Conservation (phyloP, 2,888 invertebrate genomes). For the Scelioninae gen. 1 region DNA sequence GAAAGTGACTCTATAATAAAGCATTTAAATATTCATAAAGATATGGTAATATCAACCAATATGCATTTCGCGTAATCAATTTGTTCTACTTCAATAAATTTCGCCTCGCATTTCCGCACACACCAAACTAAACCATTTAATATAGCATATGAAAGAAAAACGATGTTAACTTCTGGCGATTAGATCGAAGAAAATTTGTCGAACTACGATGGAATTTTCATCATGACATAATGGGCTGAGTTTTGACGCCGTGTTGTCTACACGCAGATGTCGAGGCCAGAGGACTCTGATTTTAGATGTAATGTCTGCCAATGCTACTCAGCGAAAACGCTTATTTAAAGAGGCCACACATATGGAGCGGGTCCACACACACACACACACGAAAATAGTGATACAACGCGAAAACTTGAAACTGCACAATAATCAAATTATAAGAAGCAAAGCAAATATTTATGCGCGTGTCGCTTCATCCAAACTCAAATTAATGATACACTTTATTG, state of each 20-base stretch:
- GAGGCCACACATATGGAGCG: slow-evolving; percentile 55
- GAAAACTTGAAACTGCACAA: slow-evolving; percentile 40
- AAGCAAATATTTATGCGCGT: slow-evolving; percentile 35
- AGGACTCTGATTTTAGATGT: slow-evolving; percentile 77
- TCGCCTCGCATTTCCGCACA: too few species aligned
- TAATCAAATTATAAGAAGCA: slow-evolving; percentile 44
- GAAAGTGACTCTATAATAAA: too few species aligned
- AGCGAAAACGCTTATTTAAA: slow-evolving; percentile 67
- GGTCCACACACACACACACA: slow-evolving; percentile 36
- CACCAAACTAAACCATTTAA: too few species aligned
- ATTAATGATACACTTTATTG: slow-evolving; percentile 16
- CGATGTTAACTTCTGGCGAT: too few species aligned
- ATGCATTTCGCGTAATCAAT: too few species aligned
- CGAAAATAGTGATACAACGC: slow-evolving; percentile 40
- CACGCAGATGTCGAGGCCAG: slow-evolving; percentile 77
- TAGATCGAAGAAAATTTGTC: too few species aligned
- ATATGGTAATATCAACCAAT: too few species aligned
- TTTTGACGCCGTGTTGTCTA: slow-evolving; percentile 81
- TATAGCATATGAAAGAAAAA: too few species aligned
- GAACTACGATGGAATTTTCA: slow-evolving; percentile 43
- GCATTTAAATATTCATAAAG: too few species aligned
- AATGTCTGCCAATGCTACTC: slow-evolving; percentile 74
- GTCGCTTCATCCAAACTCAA: background rate
- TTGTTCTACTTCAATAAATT: too few species aligned
- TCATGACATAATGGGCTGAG: slow-evolving; percentile 78